Evolutionary conservation across 2,113 vertebrate genomes (phyloP), one percentile per base, ranked within the genome.

Genomic region (Lucifuga dentata): DNA sequence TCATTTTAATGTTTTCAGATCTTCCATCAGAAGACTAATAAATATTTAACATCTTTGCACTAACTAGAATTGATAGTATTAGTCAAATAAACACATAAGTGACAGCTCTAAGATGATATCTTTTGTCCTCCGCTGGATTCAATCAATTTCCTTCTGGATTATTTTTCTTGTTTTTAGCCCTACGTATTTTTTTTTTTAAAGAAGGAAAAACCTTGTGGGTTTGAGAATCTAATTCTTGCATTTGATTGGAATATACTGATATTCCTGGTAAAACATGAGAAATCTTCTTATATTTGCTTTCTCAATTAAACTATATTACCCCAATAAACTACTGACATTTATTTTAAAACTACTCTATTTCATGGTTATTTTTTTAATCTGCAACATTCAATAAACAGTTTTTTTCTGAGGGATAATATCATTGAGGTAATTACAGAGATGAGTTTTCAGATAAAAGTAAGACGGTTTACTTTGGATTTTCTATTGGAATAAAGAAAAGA

Each of bases 391-490:
- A 81, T 70, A 24, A 81, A 78, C 77, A 64, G 33, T 24, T 80
- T 61, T 66, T 35, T 35, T 81, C 20, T 59, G 49, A 57, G 44
- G 69, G 62, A 81, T 5, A 57, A 59, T 48, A 76, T 64, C 52
- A 41, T 43, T 76, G 82, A 81, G 84, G 82, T 85, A 81, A 84
- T 73, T 40, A 83, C 58, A 79, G 50, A 77, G 51, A 65, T 7
- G 3, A 17, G 65, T 79, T 65, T 44, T 50, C 2, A 0, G 35
- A 51, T 55, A 67, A 44, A 26, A 66, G 11, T 13, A 56, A 44
- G 8, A 40, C 61, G 21, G 48, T 72, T 40, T 64, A 78, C 67
- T 81, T 86, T 69, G 86, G 80, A 69, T 83, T 84, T 82, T 80
- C 72, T 67, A 45, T 9, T 40, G 44, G 39, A 32, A 52, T 2